Evolutionary conservation across 2,113 vertebrate genomes (phyloP), one percentile per base, ranked within the genome.

Genomic region (Aramus guarauna): DNA sequence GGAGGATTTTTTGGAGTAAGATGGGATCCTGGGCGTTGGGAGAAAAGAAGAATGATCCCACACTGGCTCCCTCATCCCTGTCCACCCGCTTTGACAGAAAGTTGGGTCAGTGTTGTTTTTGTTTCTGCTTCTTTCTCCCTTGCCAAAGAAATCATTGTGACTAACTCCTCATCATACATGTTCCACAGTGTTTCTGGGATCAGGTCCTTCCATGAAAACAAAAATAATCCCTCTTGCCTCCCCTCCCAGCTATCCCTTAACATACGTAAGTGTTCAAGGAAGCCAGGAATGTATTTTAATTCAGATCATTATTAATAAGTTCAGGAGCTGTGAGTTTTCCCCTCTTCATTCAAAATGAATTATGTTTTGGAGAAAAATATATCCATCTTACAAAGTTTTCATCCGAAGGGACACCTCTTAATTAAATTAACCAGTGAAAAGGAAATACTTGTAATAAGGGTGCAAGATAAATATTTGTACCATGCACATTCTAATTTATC

Each of bases 391-490:
- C 36, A 72, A 80, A 78, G 37, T 88, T 95, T 94, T 94, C 94
- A 91, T 92, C 95, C 72, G 5, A 91, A 67, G 96, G 94, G 96
- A 95, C 71, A 71, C 60, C 64, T 94, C 68, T 93, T 97, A 95
- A 97, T 96, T 95, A 85, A 97, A 97, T 94, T 96, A 93, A 96
- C 87, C 37, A 80, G 47, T 82, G 63, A 93, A 91, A 94, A 94
- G 94, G 94, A 97, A 97, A 97, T 98, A 97, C 97, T 96, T 97
- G 92, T 97, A 97, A 97, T 96, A 97, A 97, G 94, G 90, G 88
- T 95, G 94, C 85, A 97, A 97, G 97, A 96, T 91, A 98, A 98
- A 98, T 97, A 96, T 60, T 81, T 90, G 89, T 72, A 96, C 94
- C 89, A 2, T 90, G 96, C 58, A 86, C 92, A 56, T 81, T 96